Evolutionary conservation across 2,797 vertebrate species (phyloP), one percentile per base, ranked within the genome.

Genomic region (Otolemur crassicaudatus): DNA sequence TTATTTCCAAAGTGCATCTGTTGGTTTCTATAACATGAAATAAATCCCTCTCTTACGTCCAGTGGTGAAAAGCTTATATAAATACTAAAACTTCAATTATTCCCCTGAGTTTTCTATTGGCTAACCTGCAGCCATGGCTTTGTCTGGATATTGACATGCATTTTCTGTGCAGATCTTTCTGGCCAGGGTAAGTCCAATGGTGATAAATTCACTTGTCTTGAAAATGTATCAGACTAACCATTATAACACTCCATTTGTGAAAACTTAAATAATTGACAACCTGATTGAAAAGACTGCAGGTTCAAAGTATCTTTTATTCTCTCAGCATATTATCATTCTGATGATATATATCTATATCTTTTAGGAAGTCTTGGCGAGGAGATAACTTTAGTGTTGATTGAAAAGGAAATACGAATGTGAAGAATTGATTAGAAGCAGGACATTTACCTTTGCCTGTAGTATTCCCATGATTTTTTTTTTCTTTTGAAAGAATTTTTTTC

Each of bases 11-110:
- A 69, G 46, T 37, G 7, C 49, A 76, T 81, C 56, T 22, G 7
- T 97, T 97, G 34, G 97, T 97, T 98, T 97, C 89, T 92, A 94
- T 94, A 95, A 90, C 95, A 96, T 94, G 43, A 96, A 82, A 76
- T 95, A 53, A 16, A 43, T 91, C 91, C 86, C 89, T 95, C 13
- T 63, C 49, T 97, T 37, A 96, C 96, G 81, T 5, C 2, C 86
- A 85, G 79, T 94, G 92, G 95, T 93, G 89, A 97, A 97, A 97
- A 98, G 88, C 60, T 85, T 98, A 97, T 98, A 94, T 69, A 98
- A 97, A 98, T 97, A 70, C 63, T 96, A 93, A 97, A 98, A 94
- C 70, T 97, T 94, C 96, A 97, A 53, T 83, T 97, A 94, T 97
- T 96, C 37, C 69, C 81, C 11, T 13, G 94, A 93, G 81, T 95